Base-by-base conservation (phyloP, 2,113 vertebrate genomes). In the Panthera leo region DNA sequence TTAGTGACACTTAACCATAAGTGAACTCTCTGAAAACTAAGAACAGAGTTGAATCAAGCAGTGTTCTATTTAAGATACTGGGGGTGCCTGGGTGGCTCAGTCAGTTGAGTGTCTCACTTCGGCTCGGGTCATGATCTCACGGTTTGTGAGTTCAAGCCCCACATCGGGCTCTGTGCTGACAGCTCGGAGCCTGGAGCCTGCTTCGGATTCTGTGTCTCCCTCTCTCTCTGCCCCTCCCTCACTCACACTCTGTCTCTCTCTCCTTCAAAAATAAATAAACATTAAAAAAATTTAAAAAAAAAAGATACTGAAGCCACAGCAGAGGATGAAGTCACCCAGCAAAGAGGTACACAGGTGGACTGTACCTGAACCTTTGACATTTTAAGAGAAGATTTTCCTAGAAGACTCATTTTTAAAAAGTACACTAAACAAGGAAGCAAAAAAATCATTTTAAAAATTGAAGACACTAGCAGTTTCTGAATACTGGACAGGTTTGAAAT, bases 391-490 rank as follows among this genome's bases (percentile, higher is more conserved):
- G 19, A 90, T 84, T 90, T 19, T 97, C 87, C 34, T 73, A 48
- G 36, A 89, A 71, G 55, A 11, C 45, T 15, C 3, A 27, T 65
- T 84, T 89, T 89, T 51, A 68, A 71, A 88, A 96, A 93, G 39
- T 45, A 75, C 11, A 89, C 58, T 75, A 73, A 96, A 63, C 4
- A 87, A 97, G 53, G 96, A 87, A 48, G 34, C 13, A 39, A 76
- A 86, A 42, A 61, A 73, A 85, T 58, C 23, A 39, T 85, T 83
- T 63, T 18, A 91, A 95, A 89, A 97, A 86, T 68, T 82, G 76
- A 96, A 95, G 93, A 83, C 21, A 34, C 8, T 36, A 75, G 91
- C 65, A 68, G 55, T 96, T 98, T 97, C 94, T 96, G 89, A 92
- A 84, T 23, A 78, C 82, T 27, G 61, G 85, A 48, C 45, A 80